Evolutionary conservation across 1,140 invertebrate genomes (phyloP), one percentile per base, ranked within the genome.

Genomic region (Diachasma alloeum): DNA sequence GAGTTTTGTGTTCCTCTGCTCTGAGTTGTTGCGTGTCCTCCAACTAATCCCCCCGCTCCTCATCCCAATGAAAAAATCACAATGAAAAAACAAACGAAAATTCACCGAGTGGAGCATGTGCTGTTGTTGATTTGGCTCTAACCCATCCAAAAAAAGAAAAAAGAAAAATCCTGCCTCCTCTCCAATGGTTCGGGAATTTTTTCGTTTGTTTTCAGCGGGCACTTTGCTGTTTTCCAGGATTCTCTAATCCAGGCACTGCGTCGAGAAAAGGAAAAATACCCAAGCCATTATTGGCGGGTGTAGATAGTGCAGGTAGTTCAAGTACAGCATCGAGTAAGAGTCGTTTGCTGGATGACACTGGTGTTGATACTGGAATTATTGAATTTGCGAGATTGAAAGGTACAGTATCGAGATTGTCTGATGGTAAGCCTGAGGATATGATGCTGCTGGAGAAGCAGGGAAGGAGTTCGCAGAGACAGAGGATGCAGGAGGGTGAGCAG

Each of bases 151-250:
- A 74, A 24, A 74, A 24, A 66, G 22, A 67, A 63, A 74, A 68
- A 44, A 48, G 48, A 36, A 48, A 24, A n/a, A 1, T 68, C 39
- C 66, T 44, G n/a, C 53, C 39, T 42, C 39, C 39, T 42, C 39
- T 42, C 39, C 39, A 42, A 42, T 42, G 39, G 39, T 19, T 80
- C 84, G 87, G 85, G 85, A 87, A 89, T 91, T 89, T 90, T 90
- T 87, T 92, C 85, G 91, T 87, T 90, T 87, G 88, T 89, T 92
- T 92, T 91, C 92, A 94, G 94, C 93, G 94, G 86, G 94, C 93
- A 86, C 92, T 95, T 87, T 95, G 94, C 93, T 96, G 94, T 93
- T 95, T 95, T 93, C 94, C 95, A 91, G 94, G 94, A 93, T 93
- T 95, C 93, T 91, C 93, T 94, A 93, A 95, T 94, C 91, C 93